Base-by-base conservation (phyloP, 1,140 invertebrate species). In the Caerostris darwini region DNA sequence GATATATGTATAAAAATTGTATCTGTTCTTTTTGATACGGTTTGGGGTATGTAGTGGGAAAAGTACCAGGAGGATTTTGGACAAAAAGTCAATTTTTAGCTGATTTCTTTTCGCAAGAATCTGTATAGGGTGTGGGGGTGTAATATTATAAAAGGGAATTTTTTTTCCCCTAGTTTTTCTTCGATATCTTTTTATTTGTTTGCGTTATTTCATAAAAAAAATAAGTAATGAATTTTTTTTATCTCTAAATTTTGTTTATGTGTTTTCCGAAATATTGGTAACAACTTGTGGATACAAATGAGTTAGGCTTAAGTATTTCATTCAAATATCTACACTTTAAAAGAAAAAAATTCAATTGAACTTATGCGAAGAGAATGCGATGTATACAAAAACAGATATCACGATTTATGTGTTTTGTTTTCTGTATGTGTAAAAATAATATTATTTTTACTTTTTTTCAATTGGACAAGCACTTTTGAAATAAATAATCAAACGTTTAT, bases 71-170 rank as follows among this genome's bases (percentile, higher is more conserved):
- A 83, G 82, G 82, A 83, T 83, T 83, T 56, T 17, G 54, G 57
- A 53, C 54, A 83, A 57, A 83, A 83, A 83, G 71, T 77, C 71
- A 77, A 77, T 53, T 77, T 77, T 77, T 77, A 7, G 56, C 82
- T n/a, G 6, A 56, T 57, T 57, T 58, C 57, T 8, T 58, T 58
- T 83, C 6, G 54, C n/a, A 7, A 12, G 57, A 54, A 83, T 57
- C n/a, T n/a, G 19, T 57, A 83, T 17, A 58, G 82, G 82, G 82
- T n/a, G 57, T 14, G 34, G 71, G 5, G 34, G 71, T 34, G 53
- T 77, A 77, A 77, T 77, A 77, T 50, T 77, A 50, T 50, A 12
- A 12, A 77, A 77, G 34, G 19, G 53, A 50, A 77, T 7, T 17
- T 50, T 50, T 12, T 77, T 50, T 5, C 14, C 14, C 53, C 50